Percentiles rank a stretch among this genome's conserved stretches.
Conservation (phyloP, 1,140 invertebrate species). For the Drosophila parabipectinata region DNA sequence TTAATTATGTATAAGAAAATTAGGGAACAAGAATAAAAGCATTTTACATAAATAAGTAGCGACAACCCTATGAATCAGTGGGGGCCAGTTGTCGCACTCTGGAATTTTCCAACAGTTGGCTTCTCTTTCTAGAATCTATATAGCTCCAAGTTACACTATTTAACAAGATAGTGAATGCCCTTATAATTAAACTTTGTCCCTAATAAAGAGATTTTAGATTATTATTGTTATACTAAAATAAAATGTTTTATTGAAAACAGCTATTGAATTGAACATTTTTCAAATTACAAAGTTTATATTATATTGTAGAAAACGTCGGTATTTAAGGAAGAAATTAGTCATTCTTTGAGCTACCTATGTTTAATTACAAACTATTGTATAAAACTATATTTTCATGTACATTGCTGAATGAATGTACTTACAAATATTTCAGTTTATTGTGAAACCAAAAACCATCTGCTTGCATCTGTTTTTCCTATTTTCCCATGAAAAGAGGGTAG, state of each 20-base stretch:
- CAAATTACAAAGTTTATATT: neutral
- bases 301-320: too few relatives aligned
- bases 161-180: constrained; percentile 1
- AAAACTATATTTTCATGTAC: neutral
- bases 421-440: neutral
- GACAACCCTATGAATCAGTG: constrained; percentile 3
- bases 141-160: neutral
- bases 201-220: neutral
- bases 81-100: neutral
- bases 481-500: constrained; percentile 10
- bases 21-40: neutral
- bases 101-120: neutral
- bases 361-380: neutral
- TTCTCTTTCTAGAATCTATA: constrained; percentile 21
- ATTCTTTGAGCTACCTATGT: neutral
- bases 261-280: neutral
- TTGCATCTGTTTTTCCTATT: neutral
- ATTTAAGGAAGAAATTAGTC: too few relatives aligned
- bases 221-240: too few relatives aligned
- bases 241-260: too few relatives aligned
- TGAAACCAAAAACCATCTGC: neutral
- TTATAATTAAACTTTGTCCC: neutral
- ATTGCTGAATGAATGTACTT: neutral
- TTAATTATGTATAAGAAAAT: neutral
- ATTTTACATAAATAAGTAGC: too few relatives aligned